Conservation (phyloP, 1,140 invertebrate genomes). For the Drosophila busckii region DNA sequence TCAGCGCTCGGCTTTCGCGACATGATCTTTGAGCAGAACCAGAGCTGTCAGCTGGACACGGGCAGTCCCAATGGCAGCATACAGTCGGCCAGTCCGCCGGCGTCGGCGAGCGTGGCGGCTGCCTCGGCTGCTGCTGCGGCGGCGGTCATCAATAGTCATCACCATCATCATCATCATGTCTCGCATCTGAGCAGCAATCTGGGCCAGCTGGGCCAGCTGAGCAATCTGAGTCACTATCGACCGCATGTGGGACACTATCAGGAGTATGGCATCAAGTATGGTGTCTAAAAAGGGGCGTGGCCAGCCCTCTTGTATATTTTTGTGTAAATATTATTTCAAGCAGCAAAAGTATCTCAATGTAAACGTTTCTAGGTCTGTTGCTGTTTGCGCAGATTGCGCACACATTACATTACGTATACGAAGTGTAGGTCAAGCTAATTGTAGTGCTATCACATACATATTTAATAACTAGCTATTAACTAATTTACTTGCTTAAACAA, state of each 20-base stretch:
- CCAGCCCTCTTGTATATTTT: slow-evolving; percentile 71
- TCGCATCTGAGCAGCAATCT: slow-evolving; percentile 65
- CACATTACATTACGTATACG: slow-evolving; percentile 41
- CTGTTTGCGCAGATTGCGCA: slow-evolving; percentile 11
- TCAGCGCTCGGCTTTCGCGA: slow-evolving; percentile 71
- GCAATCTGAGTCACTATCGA: slow-evolving; percentile 75
- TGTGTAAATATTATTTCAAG: slow-evolving; percentile 66
- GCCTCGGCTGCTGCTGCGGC: slow-evolving; percentile 62
- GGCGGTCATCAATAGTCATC: slow-evolving; percentile 62
- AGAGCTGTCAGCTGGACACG: slow-evolving; percentile 76
- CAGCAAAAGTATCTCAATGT: slow-evolving; percentile 50
- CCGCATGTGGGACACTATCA: slow-evolving; percentile 77
- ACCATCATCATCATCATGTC: slow-evolving; percentile 75
- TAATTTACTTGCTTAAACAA: slow-evolving; percentile 48
- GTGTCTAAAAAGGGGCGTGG: slow-evolving; percentile 53
- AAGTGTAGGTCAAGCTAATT: slow-evolving; percentile 11
- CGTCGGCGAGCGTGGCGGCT: slow-evolving; percentile 45
- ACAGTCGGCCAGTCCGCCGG: slow-evolving; percentile 69
- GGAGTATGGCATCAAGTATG: slow-evolving; percentile 78
- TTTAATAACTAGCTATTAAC: slow-evolving; percentile 43
- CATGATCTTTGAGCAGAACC: slow-evolving; percentile 78
- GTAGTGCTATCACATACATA: slow-evolving; percentile 5
- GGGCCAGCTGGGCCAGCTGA: slow-evolving; percentile 67
- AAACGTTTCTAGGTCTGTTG: slow-evolving; percentile 19
- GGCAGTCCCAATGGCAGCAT: slow-evolving; percentile 77